Conservation (phyloP, 2,888 invertebrate species). For the Platycnemis pennipes region DNA sequence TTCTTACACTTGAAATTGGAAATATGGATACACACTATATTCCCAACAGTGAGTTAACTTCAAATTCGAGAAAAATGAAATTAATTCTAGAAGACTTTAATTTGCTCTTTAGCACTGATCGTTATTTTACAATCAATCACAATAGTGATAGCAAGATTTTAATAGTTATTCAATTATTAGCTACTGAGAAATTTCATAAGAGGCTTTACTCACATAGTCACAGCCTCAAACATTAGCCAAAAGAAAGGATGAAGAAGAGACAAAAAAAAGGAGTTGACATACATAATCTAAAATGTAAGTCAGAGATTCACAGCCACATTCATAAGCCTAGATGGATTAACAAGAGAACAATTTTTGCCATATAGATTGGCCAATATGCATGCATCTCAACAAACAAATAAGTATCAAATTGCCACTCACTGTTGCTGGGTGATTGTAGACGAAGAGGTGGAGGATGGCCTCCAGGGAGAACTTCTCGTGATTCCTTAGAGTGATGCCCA, state of each 20-base stretch:
- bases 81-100: no score
- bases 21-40: no score
- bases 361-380: background rate
- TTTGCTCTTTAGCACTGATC: no score
- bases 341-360: background rate
- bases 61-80: no score
- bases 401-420: conserved; percentile 77
- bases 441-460: conserved; percentile 76
- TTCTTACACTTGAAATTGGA: no score
- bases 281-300: background rate
- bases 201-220: background rate
- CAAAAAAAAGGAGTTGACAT: conserved; percentile 41
- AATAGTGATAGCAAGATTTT: no score
- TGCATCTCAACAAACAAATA: background rate
- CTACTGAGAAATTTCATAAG: background rate
- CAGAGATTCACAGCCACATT: background rate
- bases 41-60: no score
- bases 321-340: background rate
- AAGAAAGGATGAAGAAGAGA: no score
- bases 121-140: no score
- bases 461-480: conserved; percentile 26
- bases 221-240: background rate
- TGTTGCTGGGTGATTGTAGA: conserved; percentile 80
- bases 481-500: conserved; percentile 46
- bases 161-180: no score